These are phyloP conservation scores for Hafferia zeledoni DNA, from an alignment of 2,797 vertebrate species.

Conservation along the genomic window DNA sequence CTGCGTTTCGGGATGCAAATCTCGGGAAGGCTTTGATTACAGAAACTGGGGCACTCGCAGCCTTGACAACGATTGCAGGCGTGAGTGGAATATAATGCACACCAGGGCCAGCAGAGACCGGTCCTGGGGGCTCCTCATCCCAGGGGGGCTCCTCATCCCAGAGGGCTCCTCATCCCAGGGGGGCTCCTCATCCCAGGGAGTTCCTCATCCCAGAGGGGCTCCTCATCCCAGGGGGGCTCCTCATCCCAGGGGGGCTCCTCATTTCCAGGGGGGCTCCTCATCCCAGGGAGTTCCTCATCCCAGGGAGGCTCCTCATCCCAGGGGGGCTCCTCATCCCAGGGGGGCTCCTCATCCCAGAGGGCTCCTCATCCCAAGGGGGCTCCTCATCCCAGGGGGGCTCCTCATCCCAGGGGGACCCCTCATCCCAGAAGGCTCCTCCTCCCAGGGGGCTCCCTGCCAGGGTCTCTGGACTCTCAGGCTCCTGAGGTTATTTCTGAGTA, in stretches of 20 bases:
- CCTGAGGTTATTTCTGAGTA: not conserved
- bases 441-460: fast-evolving
- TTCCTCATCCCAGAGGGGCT: too few species aligned
- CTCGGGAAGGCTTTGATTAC: not conserved
- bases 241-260: too few species aligned
- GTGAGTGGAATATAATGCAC: not conserved
- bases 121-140: not conserved
- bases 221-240: too few species aligned
- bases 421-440: too few species aligned
- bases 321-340: not conserved
- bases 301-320: not conserved
- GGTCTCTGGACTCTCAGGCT: not conserved
- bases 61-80: not conserved
- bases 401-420: too few species aligned
- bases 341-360: too few species aligned
- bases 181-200: too few species aligned
- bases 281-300: not conserved
- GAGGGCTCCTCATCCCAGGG: too few species aligned
- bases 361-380: too few species aligned
- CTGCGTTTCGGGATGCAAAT: not conserved
- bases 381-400: too few species aligned
- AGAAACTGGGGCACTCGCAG: not conserved
- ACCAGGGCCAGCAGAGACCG: fast-evolving
- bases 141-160: not conserved
- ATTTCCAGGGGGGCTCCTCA: not conserved